These are phyloP conservation scores for Eudorcas thomsonii DNA, from an alignment of 2,113 vertebrate species.

Conservation along the genomic window DNA sequence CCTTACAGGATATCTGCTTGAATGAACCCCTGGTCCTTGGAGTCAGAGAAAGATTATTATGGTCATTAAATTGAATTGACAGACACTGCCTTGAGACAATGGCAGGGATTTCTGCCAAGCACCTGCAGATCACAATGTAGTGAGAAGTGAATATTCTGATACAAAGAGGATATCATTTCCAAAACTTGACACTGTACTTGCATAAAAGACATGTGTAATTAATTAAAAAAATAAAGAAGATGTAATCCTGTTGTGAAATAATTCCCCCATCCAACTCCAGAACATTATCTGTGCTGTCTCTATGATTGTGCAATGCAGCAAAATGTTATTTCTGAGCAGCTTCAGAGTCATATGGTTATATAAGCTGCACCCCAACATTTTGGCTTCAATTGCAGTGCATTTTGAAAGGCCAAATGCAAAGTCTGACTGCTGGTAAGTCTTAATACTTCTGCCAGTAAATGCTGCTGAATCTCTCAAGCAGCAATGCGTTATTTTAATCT, in stretches of 20 bases:
- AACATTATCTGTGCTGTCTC: conserved; percentile 11
- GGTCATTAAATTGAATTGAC: conserved; percentile 64
- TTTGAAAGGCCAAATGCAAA: conserved; percentile 62
- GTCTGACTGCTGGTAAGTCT: conserved; percentile 37
- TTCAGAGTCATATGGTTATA: conserved; percentile 16
- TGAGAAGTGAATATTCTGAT: conserved; percentile 38
- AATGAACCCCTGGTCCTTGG: conserved; percentile 19
- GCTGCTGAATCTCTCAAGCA: conserved; percentile 33
- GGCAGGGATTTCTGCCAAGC: not conserved
- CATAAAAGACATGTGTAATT: not conserved
- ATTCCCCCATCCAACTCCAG: not conserved
- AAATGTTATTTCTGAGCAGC: conserved; percentile 50
- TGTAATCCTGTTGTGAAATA: conserved; percentile 15
- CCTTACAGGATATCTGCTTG: conserved; percentile 9
- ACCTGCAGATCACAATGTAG: conserved; percentile 30
- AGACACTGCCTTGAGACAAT: conserved; percentile 56
- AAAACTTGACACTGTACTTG: conserved; percentile 34
- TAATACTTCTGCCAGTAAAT: conserved; percentile 58
- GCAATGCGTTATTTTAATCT: conserved; percentile 14
- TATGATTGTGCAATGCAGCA: not conserved
- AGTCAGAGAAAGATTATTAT: conserved; percentile 43
- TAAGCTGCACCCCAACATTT: conserved; percentile 43
- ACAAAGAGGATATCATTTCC: not conserved
- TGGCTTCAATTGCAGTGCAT: conserved; percentile 40
- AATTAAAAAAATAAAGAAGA: not conserved